Percentiles rank a stretch among this genome's conserved stretches.
These are phyloP conservation scores for Microctonus hyperodae DNA, from an alignment of 2,888 invertebrate genomes.

Conservation along the genomic window DNA sequence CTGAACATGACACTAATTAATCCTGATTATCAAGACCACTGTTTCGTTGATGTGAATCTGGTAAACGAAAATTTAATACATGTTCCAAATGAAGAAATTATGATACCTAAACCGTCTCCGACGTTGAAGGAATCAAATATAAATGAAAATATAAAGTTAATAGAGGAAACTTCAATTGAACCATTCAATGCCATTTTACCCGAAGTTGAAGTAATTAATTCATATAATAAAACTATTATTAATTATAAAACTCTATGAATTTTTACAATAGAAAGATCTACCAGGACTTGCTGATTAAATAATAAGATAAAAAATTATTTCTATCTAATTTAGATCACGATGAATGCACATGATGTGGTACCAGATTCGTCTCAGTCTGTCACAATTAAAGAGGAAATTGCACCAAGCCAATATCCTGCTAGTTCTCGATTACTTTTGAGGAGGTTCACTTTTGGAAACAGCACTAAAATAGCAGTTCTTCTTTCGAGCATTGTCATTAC, in stretches of 20 bases:
- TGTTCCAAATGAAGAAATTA: neutral
- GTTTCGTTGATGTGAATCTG: conserved; percentile 44
- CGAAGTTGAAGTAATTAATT: neutral
- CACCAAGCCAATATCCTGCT: neutral
- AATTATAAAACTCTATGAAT: neutral
- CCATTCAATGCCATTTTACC: neutral
- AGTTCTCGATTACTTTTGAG: conserved; percentile 1
- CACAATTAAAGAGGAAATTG: neutral
- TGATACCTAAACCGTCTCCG: neutral
- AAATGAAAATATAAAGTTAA: neutral
- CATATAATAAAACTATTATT: neutral
- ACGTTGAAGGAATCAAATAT: neutral
- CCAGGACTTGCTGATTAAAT: neutral
- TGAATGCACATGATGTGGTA: neutral
- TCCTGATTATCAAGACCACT: conserved; percentile 36
- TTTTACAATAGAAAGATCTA: neutral
- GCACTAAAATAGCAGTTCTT: conserved; percentile 41
- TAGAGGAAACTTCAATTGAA: neutral
- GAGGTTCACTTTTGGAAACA: conserved; percentile 38
- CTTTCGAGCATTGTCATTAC: conserved; percentile 40
- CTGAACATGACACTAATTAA: conserved; percentile 20
- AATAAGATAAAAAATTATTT: neutral
- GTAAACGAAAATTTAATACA: neutral
- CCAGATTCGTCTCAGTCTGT: neutral
- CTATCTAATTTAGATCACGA: neutral